Conservation (phyloP, 2,797 vertebrate species). For the Arrhamphus sclerolepis region DNA sequence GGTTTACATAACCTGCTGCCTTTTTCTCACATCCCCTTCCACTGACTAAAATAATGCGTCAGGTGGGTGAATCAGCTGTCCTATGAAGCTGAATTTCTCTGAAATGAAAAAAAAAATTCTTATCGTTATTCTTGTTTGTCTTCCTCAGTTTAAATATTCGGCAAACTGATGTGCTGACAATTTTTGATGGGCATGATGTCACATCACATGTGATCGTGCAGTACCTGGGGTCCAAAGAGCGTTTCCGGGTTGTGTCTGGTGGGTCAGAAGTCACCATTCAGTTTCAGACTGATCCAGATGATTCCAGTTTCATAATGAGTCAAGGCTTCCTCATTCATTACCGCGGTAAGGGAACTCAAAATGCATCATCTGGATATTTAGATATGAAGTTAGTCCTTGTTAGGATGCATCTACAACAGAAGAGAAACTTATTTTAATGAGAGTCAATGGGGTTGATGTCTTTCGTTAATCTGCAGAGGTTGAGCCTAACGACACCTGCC, state of each 20-base stretch:
- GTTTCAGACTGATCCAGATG: conserved; percentile 90
- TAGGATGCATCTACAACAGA: not conserved
- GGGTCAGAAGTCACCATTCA: conserved; percentile 92
- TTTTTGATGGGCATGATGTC: conserved; percentile 89
- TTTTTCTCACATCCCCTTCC: not conserved
- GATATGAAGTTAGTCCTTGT: not conserved
- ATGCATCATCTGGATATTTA: not conserved
- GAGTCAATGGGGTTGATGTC: not conserved
- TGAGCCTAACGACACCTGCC: conserved; percentile 91
- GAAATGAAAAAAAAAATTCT: not conserved
- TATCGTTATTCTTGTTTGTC: conserved; percentile 5
- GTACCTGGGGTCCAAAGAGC: conserved; percentile 87
- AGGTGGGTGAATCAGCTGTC: conserved; percentile 10
- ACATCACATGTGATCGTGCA: conserved; percentile 89
- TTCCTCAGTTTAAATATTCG: conserved; percentile 85
- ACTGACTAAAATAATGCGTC: conserved; percentile 14
- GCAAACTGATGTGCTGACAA: conserved; percentile 87
- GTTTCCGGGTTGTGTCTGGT: conserved; percentile 88
- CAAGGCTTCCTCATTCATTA: conserved; percentile 94
- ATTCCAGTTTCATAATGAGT: conserved; percentile 88
- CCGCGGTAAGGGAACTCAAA: conserved; percentile 75
- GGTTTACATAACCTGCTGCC: conserved; percentile 7
- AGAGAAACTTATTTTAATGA: not conserved
- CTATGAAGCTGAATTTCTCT: conserved; percentile 5
- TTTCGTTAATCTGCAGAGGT: conserved; percentile 81